Conservation (phyloP, 2,888 invertebrate species). For the Thecocarcelia acutangulata region DNA sequence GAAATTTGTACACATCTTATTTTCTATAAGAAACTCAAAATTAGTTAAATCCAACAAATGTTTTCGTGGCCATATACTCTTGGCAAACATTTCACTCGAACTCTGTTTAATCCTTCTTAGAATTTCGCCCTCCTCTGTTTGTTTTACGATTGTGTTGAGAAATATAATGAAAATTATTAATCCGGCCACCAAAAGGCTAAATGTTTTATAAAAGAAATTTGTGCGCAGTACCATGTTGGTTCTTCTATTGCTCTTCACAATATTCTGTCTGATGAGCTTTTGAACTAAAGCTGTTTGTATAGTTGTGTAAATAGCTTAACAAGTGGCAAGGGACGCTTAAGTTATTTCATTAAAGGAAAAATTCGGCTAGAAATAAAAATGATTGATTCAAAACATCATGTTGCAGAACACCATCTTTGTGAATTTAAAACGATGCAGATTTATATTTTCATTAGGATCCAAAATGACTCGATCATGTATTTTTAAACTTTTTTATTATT, state of each 20-base stretch:
- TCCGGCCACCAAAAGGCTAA: slow-evolving; percentile 73
- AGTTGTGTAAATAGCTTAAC: no score
- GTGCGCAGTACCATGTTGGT: slow-evolving; percentile 78
- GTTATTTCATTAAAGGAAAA: no score
- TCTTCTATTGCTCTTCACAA: neutral
- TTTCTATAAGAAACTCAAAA: slow-evolving; percentile 76
- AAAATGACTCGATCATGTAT: neutral
- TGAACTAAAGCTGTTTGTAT: no score
- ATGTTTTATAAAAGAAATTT: slow-evolving; percentile 73
- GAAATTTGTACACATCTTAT: slow-evolving; percentile 74
- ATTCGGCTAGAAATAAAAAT: no score
- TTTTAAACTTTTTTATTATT: neutral
- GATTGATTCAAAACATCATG: no score
- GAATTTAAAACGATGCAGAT: no score
- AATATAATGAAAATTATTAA: slow-evolving; percentile 75
- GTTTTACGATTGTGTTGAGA: slow-evolving; percentile 73
- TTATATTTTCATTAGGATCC: no score
- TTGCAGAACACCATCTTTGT: no score
- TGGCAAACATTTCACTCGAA: slow-evolving; percentile 28
- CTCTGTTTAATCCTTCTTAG: slow-evolving; percentile 71
- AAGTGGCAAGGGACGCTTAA: no score
- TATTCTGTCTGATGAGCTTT: no score
- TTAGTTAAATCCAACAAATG: slow-evolving; percentile 76
- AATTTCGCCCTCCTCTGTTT: slow-evolving; percentile 74
- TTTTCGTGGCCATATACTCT: neutral